Evolutionary conservation across 2,797 vertebrate genomes (phyloP).

Genomic region (Cheracebus regulus): DNA sequence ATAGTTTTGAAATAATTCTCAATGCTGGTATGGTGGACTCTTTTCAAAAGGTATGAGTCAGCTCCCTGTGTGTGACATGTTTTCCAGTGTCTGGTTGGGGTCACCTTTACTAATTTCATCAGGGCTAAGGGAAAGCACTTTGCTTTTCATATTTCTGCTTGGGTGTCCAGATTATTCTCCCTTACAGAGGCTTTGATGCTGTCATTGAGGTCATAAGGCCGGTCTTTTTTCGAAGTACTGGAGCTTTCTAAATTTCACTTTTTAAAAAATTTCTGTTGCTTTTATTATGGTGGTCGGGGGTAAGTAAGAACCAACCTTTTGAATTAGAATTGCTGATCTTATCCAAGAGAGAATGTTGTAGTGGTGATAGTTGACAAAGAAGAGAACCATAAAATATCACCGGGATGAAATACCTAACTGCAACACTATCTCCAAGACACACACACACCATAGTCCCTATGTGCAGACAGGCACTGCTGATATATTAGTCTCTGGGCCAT

Average conservation of each 20-base stretch:
- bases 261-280: not conserved
- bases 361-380: slow-evolving; percentile 37
- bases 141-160: not conserved
- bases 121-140: not conserved
- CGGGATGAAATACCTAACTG: slow-evolving; percentile 34
- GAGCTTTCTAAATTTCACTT: not conserved
- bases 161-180: not conserved
- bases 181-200: not conserved
- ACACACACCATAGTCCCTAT: not conserved
- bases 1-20: slow-evolving; percentile 12
- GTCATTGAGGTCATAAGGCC: not conserved
- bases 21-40: not conserved
- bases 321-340: slow-evolving; percentile 57
- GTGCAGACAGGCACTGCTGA: slow-evolving; percentile 59
- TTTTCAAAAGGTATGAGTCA: slow-evolving; percentile 52
- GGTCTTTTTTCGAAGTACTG: not conserved
- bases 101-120: not conserved
- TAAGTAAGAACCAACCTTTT: slow-evolving; percentile 44
- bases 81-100: not conserved
- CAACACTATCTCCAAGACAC: slow-evolving; percentile 52
- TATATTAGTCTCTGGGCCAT: slow-evolving; percentile 50
- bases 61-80: not conserved
- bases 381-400: slow-evolving; percentile 39
- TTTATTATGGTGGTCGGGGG: not conserved
- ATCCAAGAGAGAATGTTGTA: slow-evolving; percentile 13